A percentile compares a stretch with the other conserved stretches of the same genome.
Evolutionary conservation across 2,113 vertebrate species (phyloP).

Genomic region (Desmodus rotundus): DNA sequence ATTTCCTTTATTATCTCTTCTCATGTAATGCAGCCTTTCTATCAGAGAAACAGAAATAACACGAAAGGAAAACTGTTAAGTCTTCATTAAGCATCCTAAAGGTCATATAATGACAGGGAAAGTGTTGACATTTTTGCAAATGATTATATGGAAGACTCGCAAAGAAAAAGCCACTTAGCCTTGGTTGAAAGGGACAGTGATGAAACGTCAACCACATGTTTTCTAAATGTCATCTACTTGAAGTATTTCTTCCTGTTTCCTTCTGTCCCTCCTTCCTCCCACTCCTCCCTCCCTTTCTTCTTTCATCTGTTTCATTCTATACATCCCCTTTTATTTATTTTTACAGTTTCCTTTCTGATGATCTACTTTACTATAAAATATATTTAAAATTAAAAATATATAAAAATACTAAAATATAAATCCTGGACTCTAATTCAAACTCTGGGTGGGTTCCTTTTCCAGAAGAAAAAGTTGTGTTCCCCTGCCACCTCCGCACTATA

Average conservation of each 20-base stretch:
- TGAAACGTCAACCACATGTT: background rate
- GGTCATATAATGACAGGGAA: background rate
- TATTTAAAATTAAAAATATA: background rate
- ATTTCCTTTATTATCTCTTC: constrained; percentile 9
- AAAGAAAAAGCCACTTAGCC: background rate
- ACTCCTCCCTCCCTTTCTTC: background rate
- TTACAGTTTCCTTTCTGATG: background rate
- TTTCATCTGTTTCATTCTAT: background rate
- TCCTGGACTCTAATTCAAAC: background rate
- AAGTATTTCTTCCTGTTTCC: background rate
- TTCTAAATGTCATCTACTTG: background rate
- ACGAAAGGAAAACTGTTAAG: background rate
- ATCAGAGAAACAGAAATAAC: background rate
- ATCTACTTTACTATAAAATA: background rate
- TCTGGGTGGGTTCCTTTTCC: background rate
- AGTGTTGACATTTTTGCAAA: constrained; percentile 34
- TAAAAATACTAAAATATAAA: background rate
- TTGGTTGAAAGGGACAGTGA: background rate
- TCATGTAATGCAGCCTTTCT: background rate
- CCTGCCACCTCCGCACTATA: background rate
- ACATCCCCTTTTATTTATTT: background rate
- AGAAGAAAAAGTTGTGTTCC: background rate
- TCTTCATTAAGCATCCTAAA: constrained; percentile 23
- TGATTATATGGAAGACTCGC: background rate
- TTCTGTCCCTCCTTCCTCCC: background rate